Evolutionary conservation across 2,888 invertebrate genomes (phyloP).

Genomic region (Temnothorax unifasciatus): DNA sequence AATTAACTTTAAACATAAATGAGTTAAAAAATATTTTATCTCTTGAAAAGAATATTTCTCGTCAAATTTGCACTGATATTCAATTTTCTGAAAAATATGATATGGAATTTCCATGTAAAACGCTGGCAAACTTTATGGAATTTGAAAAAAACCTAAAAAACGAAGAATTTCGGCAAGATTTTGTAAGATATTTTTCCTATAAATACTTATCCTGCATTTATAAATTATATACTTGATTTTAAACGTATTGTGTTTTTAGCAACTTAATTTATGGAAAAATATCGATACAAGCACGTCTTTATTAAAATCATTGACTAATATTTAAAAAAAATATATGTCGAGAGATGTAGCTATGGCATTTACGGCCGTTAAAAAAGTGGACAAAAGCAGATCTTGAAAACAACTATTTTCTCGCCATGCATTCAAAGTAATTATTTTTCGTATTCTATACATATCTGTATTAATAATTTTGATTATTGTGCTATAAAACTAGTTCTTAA

Average conservation of each 20-base stretch:
- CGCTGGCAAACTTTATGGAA: neutral
- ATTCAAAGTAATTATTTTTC: conserved; percentile 2
- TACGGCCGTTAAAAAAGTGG: neutral
- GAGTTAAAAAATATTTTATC: neutral
- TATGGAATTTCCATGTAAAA: conserved; percentile 2
- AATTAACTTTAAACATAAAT: neutral
- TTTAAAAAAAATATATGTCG: conserved; percentile 11
- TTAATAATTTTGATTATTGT: neutral
- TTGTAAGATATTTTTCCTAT: conserved; percentile 5
- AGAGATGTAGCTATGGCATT: neutral
- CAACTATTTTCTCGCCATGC: neutral
- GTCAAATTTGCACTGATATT: neutral
- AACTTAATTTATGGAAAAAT: neutral
- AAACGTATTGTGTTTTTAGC: neutral
- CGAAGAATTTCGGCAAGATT: neutral
- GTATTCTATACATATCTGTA: neutral
- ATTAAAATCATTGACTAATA: conserved; percentile 5
- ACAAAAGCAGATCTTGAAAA: neutral
- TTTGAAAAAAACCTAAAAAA: neutral
- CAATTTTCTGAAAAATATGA: neutral
- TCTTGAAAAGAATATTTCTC: neutral
- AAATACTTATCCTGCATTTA: neutral
- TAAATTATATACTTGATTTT: neutral
- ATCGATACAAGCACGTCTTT: neutral
- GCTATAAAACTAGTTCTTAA: neutral